These are phyloP conservation scores for Scaptodrosophila lebanonensis DNA, from an alignment of 1,140 invertebrate genomes.

Conservation along the genomic window DNA sequence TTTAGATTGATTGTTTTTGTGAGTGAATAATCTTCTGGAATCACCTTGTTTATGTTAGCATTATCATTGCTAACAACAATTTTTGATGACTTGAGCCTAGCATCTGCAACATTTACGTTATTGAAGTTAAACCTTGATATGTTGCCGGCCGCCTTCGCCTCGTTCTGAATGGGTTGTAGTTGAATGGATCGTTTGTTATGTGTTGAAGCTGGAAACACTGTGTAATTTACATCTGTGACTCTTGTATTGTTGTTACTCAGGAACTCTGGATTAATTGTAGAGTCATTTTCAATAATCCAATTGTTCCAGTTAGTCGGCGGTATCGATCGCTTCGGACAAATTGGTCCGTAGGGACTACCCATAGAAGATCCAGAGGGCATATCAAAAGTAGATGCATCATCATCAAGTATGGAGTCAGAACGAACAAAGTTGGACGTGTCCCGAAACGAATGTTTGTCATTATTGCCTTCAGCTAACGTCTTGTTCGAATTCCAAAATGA, in stretches of 20 bases:
- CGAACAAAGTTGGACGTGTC: slow-evolving; percentile 79
- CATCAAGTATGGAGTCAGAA: slow-evolving; percentile 82
- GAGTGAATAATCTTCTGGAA: neutral
- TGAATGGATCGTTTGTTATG: slow-evolving; percentile 32
- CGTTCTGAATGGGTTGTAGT: slow-evolving; percentile 6
- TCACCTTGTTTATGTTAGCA: slow-evolving; percentile 50
- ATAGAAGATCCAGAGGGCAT: slow-evolving; percentile 79
- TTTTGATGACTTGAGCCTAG: too few relatives aligned
- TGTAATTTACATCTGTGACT: slow-evolving; percentile 61
- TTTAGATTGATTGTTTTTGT: neutral
- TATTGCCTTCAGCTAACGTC: neutral
- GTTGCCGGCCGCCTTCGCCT: slow-evolving; percentile 11
- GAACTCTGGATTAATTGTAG: slow-evolving; percentile 22
- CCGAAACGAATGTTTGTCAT: slow-evolving; percentile 4
- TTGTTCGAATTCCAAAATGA: slow-evolving; percentile 54
- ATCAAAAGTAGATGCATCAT: slow-evolving; percentile 87
- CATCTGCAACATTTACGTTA: too few relatives aligned
- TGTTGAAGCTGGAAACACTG: slow-evolving; percentile 15
- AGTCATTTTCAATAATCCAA: slow-evolving; percentile 47
- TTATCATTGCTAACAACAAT: slow-evolving; percentile 42
- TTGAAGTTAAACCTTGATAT: neutral
- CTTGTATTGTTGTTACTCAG: slow-evolving; percentile 57
- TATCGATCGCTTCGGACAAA: slow-evolving; percentile 82
- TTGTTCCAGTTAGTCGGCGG: slow-evolving; percentile 37
- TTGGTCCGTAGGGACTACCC: slow-evolving; percentile 86